Evolutionary conservation across 2,113 vertebrate genomes (phyloP).

Genomic region (Pelvicachromis taeniatus): DNA sequence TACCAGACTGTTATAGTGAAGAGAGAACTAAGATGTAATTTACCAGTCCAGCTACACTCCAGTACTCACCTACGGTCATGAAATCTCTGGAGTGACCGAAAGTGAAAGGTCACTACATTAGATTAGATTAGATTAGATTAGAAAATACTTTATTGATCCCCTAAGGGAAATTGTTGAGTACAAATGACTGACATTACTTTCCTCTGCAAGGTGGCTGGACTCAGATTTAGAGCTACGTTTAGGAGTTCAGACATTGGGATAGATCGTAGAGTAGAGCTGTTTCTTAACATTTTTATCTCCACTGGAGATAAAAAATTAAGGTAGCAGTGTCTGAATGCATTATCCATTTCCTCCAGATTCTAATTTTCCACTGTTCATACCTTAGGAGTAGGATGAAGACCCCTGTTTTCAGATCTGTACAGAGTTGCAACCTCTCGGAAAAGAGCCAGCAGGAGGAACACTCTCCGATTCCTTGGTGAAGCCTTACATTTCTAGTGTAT

Average conservation of each 20-base stretch:
- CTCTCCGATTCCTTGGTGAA: conserved; percentile 10
- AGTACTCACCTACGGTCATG: too few relatives aligned
- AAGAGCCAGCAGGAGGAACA: conserved; percentile 75
- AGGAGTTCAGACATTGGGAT: not conserved
- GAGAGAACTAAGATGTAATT: too few relatives aligned
- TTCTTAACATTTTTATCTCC: not conserved
- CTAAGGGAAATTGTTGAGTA: too few relatives aligned
- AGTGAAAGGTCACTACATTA: too few relatives aligned
- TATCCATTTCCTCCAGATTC: not conserved
- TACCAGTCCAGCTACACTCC: too few relatives aligned
- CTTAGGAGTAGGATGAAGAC: conserved; percentile 67
- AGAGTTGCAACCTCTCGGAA: conserved; percentile 78
- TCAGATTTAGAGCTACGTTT: too few relatives aligned
- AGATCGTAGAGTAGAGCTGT: not conserved
- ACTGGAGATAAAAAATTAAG: not conserved
- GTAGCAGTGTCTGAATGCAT: not conserved
- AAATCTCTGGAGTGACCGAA: too few relatives aligned
- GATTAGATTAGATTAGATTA: too few relatives aligned
- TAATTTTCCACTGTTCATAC: conserved; percentile 44
- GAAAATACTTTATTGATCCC: too few relatives aligned
- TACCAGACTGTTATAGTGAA: too few relatives aligned
- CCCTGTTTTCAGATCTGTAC: conserved; percentile 26
- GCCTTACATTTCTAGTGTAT: conserved; percentile 56
- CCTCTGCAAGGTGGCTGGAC: not conserved
- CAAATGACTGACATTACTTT: not conserved